Evolutionary conservation across 2,113 vertebrate species (phyloP), one percentile per base, ranked within the genome.

Genomic region (Petrocephalus microphthalmus): DNA sequence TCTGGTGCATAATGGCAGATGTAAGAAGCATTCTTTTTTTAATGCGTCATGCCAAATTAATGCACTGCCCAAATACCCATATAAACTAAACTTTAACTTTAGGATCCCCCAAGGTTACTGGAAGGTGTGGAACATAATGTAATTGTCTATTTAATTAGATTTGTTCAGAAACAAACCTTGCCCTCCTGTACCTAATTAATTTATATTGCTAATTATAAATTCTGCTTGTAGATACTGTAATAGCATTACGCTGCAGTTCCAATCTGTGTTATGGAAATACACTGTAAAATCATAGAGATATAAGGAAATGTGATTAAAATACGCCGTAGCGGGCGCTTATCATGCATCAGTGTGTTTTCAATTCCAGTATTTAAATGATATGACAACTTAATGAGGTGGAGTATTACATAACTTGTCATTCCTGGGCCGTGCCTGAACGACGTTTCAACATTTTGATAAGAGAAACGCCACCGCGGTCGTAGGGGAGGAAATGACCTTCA

Each of bases 201-300:
- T 87, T 89, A 87, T 88, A 84, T 87, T 47, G 74, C 86, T 89
- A 87, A 89, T 89, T 89, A 89, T 89, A 53, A 87, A 89, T 89
- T 87, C 86, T 51, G 86, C 81, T 87, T 84, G n/a, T 29, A 87
- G 89, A 89, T 67, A 60, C 81, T 89, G 78, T 64, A 87, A 89
- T 85, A 85, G 82, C 57, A 89, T 89, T 85, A 89, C 33, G 51
- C 82, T 83, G 45, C 56, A 54, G 13, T 54, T 64, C 54, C 22
- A 67, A 84, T 71, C 45, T 71, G 22, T 54, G n/a, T 42, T 57
- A 87, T 84, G 86, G 78, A 64, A 84, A 87, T 25, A 37, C n/a
- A 37, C 20, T 87, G 78, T 82, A 87, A 78, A 83, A 64, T 57
- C 85, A 56, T 89, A 89, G 67, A 54, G 88, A 78, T 87, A 57